These are phyloP conservation scores for Schizothorax lantsangensis DNA, from an alignment of 2,797 vertebrate species.

Conservation along the genomic window DNA sequence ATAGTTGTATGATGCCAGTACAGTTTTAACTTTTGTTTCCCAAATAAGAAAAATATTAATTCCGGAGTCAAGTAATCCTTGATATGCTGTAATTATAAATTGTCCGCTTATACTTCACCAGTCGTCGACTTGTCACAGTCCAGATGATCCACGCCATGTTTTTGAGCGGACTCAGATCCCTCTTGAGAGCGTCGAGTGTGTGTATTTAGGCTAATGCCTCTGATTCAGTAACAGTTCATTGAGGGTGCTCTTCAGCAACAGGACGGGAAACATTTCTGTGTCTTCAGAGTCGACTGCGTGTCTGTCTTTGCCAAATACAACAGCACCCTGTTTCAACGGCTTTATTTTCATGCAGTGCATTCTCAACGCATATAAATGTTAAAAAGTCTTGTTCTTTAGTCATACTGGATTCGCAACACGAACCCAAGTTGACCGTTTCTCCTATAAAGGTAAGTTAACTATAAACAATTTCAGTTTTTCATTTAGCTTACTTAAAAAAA, in stretches of 20 bases:
- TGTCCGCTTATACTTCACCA: too few species aligned
- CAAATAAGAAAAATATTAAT: neutral
- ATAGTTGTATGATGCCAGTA: neutral
- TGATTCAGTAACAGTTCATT: conserved; percentile 64
- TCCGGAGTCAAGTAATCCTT: neutral
- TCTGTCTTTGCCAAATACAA: neutral
- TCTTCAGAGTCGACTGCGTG: neutral
- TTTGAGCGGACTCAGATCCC: conserved; percentile 43
- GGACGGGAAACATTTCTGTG: conserved; percentile 46
- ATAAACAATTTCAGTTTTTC: neutral
- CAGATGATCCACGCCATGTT: conserved; percentile 63
- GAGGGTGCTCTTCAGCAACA: conserved; percentile 43
- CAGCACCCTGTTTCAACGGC: neutral
- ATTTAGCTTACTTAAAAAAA: neutral
- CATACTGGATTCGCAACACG: conserved; percentile 25
- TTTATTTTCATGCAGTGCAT: neutral
- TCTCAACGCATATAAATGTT: neutral
- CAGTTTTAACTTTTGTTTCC: neutral
- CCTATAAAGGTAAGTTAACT: conserved; percentile 48
- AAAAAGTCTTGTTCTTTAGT: neutral
- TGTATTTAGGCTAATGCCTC: conserved; percentile 63
- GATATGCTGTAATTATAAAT: neutral
- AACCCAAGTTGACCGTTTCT: conserved; percentile 37
- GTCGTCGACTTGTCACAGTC: conserved; percentile 29
- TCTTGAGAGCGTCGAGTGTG: conserved; percentile 57